A percentile compares a stretch with the other conserved stretches of the same genome.
These are phyloP conservation scores for Thaumetopoea pityocampa DNA, from an alignment of 1,140 invertebrate genomes.

Conservation along the genomic window DNA sequence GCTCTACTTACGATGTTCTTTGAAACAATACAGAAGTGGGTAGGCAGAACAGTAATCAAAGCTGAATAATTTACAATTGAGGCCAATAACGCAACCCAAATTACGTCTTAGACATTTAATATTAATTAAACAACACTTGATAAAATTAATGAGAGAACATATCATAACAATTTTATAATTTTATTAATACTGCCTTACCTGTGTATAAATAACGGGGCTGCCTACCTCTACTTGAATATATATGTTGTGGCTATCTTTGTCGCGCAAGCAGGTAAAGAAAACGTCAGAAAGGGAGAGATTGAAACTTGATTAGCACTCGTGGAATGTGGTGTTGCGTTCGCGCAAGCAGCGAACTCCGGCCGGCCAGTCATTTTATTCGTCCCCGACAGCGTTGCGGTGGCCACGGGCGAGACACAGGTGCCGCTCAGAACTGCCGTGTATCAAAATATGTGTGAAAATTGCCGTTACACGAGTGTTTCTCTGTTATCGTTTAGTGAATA, in stretches of 20 bases:
- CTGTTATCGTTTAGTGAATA: conserved; percentile 55
- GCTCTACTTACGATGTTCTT: conserved; percentile 5
- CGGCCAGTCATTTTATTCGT: conserved; percentile 61
- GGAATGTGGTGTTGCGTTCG: conserved; percentile 67
- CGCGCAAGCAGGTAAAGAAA: not conserved
- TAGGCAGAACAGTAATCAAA: no score
- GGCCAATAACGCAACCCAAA: no score
- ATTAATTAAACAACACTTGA: no score
- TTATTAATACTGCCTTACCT: conserved; percentile 34
- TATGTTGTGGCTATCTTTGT: conserved; percentile 22
- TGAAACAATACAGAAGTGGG: not conserved
- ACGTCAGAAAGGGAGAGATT: conserved; percentile 36
- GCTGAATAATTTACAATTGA: no score
- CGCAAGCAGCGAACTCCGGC: conserved; percentile 43
- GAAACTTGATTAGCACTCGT: conserved; percentile 46
- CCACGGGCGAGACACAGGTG: conserved; percentile 21
- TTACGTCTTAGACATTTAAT: no score
- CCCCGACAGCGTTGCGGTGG: conserved; percentile 40
- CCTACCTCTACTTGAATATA: conserved; percentile 45
- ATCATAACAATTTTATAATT: conserved; percentile 17
- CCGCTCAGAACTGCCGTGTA: conserved; percentile 28
- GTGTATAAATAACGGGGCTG: conserved; percentile 70
- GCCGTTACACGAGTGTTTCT: conserved; percentile 46
- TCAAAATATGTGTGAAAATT: conserved; percentile 68
- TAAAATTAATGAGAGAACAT: no score